A percentile compares a stretch with the other conserved stretches of the same genome.
phyloP scores from a whole-genome alignment of 2,113 vertebrate species.

The Bubo bubo region DNA sequence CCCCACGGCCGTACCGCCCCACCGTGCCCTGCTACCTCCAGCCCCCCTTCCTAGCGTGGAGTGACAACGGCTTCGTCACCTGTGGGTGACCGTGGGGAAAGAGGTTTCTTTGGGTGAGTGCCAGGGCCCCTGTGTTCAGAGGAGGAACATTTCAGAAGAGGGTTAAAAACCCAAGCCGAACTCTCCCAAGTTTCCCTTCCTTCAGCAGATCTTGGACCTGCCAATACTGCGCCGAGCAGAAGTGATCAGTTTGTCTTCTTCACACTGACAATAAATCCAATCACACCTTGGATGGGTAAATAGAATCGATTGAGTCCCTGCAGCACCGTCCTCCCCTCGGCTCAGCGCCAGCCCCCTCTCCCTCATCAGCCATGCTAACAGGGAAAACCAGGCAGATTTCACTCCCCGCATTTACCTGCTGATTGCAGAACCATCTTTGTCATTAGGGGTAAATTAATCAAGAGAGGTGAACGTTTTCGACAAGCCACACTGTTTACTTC shows the following conservation, averaged over 20 bases:
- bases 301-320: conserved; percentile 70
- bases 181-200: conserved; percentile 70
- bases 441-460: conserved; percentile 69
- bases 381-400: background rate
- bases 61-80: background rate
- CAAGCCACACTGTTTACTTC: conserved; percentile 14
- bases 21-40: background rate
- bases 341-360: background rate
- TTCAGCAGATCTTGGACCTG: conserved; percentile 77
- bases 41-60: rapidly evolving
- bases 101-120: background rate
- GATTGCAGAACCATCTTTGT: conserved; percentile 51
- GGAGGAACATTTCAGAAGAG: background rate
- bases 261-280: conserved; percentile 81
- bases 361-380: conserved; percentile 36
- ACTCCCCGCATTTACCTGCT: conserved; percentile 19
- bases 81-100: rapidly evolving
- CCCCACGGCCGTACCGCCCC: rapidly evolving
- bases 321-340: background rate
- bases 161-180: background rate
- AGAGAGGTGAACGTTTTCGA: conserved; percentile 21
- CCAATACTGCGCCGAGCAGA: conserved; percentile 75
- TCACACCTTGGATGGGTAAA: conserved; percentile 84
- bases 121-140: background rate
- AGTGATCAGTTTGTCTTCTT: conserved; percentile 75